Evolutionary conservation across 2,888 invertebrate species (phyloP).

Genomic region (Thymelicus lineola): DNA sequence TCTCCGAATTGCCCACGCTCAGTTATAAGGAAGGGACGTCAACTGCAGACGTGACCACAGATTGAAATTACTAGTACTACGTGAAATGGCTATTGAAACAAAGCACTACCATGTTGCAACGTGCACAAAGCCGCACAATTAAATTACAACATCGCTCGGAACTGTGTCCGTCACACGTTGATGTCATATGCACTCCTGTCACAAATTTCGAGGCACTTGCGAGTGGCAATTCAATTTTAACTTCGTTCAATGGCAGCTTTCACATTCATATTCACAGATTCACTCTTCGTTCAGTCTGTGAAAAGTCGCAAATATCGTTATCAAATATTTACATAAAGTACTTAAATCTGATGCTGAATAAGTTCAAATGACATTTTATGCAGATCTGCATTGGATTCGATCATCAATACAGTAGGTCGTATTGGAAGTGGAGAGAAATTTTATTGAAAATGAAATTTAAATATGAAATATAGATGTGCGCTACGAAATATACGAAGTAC

Average conservation of each 20-base stretch:
- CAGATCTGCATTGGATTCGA: conserved; percentile 5
- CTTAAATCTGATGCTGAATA: conserved; percentile 2
- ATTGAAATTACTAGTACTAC: conserved; percentile 5
- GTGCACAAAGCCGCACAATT: conserved; percentile 18
- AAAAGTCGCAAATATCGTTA: neutral
- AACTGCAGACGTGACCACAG: conserved; percentile 17
- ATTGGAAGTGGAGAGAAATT: neutral
- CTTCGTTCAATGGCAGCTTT: conserved; percentile 1
- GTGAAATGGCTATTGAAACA: conserved; percentile 16
- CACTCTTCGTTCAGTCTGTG: neutral
- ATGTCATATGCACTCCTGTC: neutral
- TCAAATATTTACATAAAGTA: conserved; percentile 8
- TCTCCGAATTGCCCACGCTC: neutral
- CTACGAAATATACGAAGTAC: neutral
- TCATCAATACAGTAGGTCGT: conserved; percentile 5
- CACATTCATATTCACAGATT: conserved; percentile 11
- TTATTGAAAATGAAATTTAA: neutral
- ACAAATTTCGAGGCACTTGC: conserved; percentile 6
- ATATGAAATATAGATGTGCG: conserved; percentile 2
- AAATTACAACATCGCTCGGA: conserved; percentile 8
- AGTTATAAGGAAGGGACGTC: neutral
- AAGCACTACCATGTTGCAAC: conserved; percentile 20
- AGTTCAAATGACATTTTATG: conserved; percentile 7
- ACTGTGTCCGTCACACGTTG: neutral
- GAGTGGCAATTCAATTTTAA: conserved; percentile 24